Evolutionary conservation across 2,888 invertebrate genomes (phyloP).

Genomic region (Eilema griseolum): DNA sequence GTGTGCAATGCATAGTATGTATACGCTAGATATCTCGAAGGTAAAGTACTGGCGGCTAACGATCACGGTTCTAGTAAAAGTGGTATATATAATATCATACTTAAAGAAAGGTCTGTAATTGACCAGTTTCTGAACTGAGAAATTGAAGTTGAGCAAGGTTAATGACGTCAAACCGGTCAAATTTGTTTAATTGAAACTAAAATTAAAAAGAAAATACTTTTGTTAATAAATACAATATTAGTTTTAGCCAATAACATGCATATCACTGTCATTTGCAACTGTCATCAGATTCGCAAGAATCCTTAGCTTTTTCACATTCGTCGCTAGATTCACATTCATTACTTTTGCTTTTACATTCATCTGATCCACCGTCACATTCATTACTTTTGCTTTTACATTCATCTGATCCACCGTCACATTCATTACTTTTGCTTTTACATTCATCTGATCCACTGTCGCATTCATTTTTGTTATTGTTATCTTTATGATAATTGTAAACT

Average conservation of each 20-base stretch:
- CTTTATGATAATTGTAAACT: conserved; percentile 3
- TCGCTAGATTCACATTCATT: not conserved
- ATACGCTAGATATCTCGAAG: too few relatives aligned
- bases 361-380: conserved; percentile 1
- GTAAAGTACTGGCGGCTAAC: too few relatives aligned
- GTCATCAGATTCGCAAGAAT: not conserved
- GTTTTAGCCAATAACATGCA: too few relatives aligned
- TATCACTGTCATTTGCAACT: not conserved
- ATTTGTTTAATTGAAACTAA: too few relatives aligned
- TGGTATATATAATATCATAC: too few relatives aligned
- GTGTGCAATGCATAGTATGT: too few relatives aligned
- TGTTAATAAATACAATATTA: not conserved
- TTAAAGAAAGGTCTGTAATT: too few relatives aligned
- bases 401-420: not conserved
- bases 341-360: not conserved
- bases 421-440: conserved; percentile 6
- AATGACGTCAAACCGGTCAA: too few relatives aligned
- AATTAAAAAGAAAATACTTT: not conserved
- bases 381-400: conserved; percentile 1
- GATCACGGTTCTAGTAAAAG: too few relatives aligned
- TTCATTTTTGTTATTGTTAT: not conserved
- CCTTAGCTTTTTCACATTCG: too few relatives aligned
- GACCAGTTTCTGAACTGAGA: too few relatives aligned
- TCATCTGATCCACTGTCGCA: not conserved
- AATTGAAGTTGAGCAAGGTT: too few relatives aligned